Evolutionary conservation across 1,140 invertebrate species (phyloP).

Genomic region (Branchinecta lynchi): DNA sequence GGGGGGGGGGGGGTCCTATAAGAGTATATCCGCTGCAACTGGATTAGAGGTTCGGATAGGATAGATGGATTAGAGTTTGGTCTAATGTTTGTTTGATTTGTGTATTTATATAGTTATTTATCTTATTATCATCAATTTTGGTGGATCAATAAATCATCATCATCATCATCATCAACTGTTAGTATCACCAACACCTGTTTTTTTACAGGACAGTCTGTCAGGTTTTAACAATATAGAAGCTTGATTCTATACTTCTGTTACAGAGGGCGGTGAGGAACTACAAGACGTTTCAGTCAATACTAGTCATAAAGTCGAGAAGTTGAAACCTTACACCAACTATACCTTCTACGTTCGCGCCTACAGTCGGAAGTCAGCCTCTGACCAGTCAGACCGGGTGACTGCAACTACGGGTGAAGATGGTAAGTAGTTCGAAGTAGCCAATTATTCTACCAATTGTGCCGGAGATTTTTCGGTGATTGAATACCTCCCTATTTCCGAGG

Average conservation of each 20-base stretch:
- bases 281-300: slow-evolving; percentile 40
- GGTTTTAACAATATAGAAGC: neutral
- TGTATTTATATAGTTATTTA: no score
- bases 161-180: neutral
- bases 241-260: neutral
- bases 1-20: no score
- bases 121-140: no score
- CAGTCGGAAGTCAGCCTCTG: slow-evolving; percentile 42
- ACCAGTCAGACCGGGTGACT: slow-evolving; percentile 41
- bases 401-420: slow-evolving; percentile 44
- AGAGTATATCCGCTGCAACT: no score
- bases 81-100: no score
- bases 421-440: slow-evolving; percentile 26
- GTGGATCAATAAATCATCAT: no score
- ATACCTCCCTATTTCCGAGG: no score
- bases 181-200: slow-evolving; percentile 13
- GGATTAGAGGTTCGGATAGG: no score
- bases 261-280: slow-evolving; percentile 34
- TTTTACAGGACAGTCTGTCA: neutral
- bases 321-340: slow-evolving; percentile 48
- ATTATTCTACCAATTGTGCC: neutral
- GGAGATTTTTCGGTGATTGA: no score
- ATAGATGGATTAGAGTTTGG: no score
- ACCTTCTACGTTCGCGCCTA: slow-evolving; percentile 47
- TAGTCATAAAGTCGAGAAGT: slow-evolving; percentile 36